Evolutionary conservation across 2,888 invertebrate species (phyloP).

Genomic region (Cheilosia vernalis): DNA sequence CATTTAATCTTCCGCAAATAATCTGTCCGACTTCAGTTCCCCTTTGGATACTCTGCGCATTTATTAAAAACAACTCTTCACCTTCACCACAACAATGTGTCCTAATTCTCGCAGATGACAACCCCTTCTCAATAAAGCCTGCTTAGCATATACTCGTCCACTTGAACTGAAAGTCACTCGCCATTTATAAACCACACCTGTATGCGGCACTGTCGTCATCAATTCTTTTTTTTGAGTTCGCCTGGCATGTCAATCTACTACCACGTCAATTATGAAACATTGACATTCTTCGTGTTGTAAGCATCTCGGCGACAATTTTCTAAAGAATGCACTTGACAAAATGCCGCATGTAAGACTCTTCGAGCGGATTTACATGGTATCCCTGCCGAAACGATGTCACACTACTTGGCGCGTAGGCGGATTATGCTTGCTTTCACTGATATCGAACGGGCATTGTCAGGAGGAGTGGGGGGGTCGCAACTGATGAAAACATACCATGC

Average conservation of each 20-base stretch:
- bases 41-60: background rate
- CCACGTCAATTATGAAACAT: conserved; percentile 71
- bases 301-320: conserved; percentile 66
- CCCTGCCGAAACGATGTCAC: conserved; percentile 35
- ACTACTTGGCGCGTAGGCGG: conserved; percentile 15
- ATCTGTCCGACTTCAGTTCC: background rate
- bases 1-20: background rate
- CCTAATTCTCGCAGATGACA: conserved; percentile 28
- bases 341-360: conserved; percentile 42
- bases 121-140: conserved; percentile 3
- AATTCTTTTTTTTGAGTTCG: conserved; percentile 17
- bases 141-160: conserved; percentile 35
- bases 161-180: conserved; percentile 38
- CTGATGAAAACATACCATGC: conserved; percentile 25
- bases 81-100: conserved; percentile 20
- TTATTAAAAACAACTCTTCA: conserved; percentile 4
- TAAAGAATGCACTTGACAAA: conserved; percentile 65
- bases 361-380: conserved; percentile 39
- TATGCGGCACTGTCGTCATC: conserved; percentile 7
- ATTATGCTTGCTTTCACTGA: conserved; percentile 25
- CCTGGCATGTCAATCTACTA: conserved; percentile 36
- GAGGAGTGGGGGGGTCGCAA: background rate
- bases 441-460: conserved; percentile 23
- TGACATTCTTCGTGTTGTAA: conserved; percentile 59
- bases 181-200: conserved; percentile 33